Evolutionary conservation across 2,888 invertebrate genomes (phyloP), one percentile per base, ranked within the genome.

Genomic region (Calliopum simillimum): DNA sequence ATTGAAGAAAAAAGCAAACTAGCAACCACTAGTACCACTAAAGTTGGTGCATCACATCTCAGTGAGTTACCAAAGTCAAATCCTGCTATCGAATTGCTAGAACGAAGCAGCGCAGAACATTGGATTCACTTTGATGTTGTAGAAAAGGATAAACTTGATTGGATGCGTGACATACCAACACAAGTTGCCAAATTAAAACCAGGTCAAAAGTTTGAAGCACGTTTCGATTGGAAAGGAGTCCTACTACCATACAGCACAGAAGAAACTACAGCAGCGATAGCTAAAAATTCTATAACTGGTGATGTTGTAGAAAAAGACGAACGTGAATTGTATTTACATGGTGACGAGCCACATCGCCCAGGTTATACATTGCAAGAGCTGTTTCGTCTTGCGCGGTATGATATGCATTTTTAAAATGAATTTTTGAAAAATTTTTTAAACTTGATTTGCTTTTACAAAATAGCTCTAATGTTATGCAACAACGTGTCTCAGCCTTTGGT

Each of bases 291-390:
- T 64, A 4, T 58, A 51, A n/a, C 62, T 49, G 19, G 16, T 55
- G 3, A 12, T 11, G 3, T 14, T 14, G 16, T 33, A 1, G 59
- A 61, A 63, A 88, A 88, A 61, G 89, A 89, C 73, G 80, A 84
- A 4, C 83, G 90, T 33, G 92, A 91, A 51, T 88, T 98, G 16
- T 96, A 96, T 85, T 94, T 98, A 84, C 98, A 98, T 85, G 97
- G 97, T 0, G 94, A 95, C 75, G 98, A 98, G 84, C 93, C 96
- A 8, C 93, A 92, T 73, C 88, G 96, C 72, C 94, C 98, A 2
- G 98, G 98, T 0, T 98, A 98, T 84, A 92, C 96, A 0, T 84
- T 98, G 13, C 93, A 94, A 76, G 98, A 98, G 86, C 85, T 98
- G 0, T 91, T 97, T 78, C 92, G 94, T 73, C 86, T 98, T 1